Evolutionary conservation across 2,888 invertebrate species (phyloP), one percentile per base, ranked within the genome.

Genomic region (Acleris cristana): DNA sequence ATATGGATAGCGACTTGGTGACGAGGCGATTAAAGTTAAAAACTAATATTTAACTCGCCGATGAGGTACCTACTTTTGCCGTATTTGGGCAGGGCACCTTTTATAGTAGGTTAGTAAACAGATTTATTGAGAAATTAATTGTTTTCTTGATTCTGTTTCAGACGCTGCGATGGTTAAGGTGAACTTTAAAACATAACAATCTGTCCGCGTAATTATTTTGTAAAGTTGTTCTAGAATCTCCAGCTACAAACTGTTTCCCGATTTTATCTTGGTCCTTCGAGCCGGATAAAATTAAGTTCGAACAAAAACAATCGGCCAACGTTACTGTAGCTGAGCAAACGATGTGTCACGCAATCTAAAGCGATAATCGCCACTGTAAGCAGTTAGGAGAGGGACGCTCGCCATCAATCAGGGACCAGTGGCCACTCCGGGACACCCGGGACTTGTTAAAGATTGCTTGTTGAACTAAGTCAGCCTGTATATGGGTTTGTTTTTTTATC

Each of bases 391-490:
- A 72, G 77, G 76, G 77, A 76, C 77, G 78, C 70, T 72, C 72
- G 77, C 79, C 85, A 87, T 88, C 86, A 87, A 88, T 88, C 87
- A 86, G 79, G 64, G 66, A 65, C 69, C 70, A 72, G 65, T 70
- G 55, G 45, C 58, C 61, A 57, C 16, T 19, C 59, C 49, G 45
- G 53, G 64, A 56, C 59, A 52, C 54, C 60, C 57, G 56, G 52
- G 57, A 57, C 44, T 64, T 30, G 59, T 44, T 64, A 30, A 62
- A 65, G 58, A 54, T 44, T 63, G 61, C 54, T 55, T 58, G 61
- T 56, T 45, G 56, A 54, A 61, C 51, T 61, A 51, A 65, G 55
- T 30, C 60, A 21, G n/a, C 52, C 26, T 44, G 55, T 59, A 8
- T 21, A 16, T 54, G 18, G 21, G 10, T 18, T 10, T 56, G 21